A percentile compares a stretch with the other conserved stretches of the same genome.
Conservation (phyloP, 2,113 vertebrate genomes). For the Petromus typicus region DNA sequence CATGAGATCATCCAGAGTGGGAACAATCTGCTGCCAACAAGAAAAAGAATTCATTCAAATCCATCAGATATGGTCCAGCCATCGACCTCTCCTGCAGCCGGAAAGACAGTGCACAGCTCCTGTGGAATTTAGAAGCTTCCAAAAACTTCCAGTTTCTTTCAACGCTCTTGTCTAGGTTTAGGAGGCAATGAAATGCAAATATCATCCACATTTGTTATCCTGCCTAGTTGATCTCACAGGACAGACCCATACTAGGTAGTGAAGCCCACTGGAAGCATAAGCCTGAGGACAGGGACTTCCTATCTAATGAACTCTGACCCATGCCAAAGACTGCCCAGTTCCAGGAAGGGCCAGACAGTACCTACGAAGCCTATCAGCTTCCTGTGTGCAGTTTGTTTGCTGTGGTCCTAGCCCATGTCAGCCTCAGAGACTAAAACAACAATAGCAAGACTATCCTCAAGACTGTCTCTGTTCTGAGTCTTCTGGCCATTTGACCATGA, state of each 20-base stretch:
- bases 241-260: fast-evolving
- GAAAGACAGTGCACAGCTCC: neutral
- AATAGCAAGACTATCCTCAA: fast-evolving
- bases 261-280: fast-evolving
- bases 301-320: fast-evolving
- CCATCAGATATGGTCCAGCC: fast-evolving
- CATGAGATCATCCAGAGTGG: fast-evolving
- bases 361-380: neutral
- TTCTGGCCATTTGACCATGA: fast-evolving
- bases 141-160: neutral
- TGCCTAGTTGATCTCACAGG: neutral
- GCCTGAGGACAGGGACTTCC: fast-evolving
- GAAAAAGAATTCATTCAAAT: fast-evolving
- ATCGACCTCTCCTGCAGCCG: fast-evolving
- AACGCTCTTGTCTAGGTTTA: fast-evolving
- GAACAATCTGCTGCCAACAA: fast-evolving
- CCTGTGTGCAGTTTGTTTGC: fast-evolving
- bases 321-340: fast-evolving
- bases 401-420: fast-evolving
- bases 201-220: too few relatives aligned
- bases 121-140: fast-evolving
- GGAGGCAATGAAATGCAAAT: fast-evolving
- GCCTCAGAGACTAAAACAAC: neutral
- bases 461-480: fast-evolving
- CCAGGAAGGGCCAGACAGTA: too few relatives aligned